Percentiles rank a stretch among this genome's conserved stretches.
These are phyloP conservation scores for Tapirus terrestris DNA, from an alignment of 2,113 vertebrate genomes.

Conservation along the genomic window DNA sequence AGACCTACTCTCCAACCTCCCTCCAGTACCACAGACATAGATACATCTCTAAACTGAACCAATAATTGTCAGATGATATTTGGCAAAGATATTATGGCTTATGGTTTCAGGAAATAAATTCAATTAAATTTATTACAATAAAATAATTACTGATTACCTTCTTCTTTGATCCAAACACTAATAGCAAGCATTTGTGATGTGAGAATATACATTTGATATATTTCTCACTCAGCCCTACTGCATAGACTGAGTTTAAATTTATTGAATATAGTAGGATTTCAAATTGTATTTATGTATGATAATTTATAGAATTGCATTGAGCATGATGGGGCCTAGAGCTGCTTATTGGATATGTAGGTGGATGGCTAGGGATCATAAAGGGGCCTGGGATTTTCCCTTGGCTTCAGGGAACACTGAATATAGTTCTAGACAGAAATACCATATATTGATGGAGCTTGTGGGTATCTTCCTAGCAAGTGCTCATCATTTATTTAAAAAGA, in stretches of 20 bases:
- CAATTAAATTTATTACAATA: background rate
- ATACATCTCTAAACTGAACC: background rate
- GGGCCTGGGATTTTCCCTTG: background rate
- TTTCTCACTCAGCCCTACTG: background rate
- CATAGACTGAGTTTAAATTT: background rate
- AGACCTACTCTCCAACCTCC: background rate
- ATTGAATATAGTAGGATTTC: background rate
- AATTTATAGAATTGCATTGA: background rate
- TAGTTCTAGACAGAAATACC: background rate
- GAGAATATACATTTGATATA: background rate
- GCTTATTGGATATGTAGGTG: background rate
- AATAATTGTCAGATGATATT: background rate
- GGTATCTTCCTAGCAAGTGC: background rate
- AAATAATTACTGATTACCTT: background rate
- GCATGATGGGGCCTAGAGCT: background rate
- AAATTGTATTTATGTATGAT: background rate
- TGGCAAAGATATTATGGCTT: background rate
- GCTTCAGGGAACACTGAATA: background rate
- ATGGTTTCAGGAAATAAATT: background rate
- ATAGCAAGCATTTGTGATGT: background rate
- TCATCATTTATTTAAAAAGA: background rate
- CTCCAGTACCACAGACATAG: background rate
- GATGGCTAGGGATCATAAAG: background rate
- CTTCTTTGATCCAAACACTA: background rate
- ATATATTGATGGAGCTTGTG: background rate